Evolutionary conservation across 2,888 invertebrate genomes (phyloP).

Genomic region (Torymus texanus): DNA sequence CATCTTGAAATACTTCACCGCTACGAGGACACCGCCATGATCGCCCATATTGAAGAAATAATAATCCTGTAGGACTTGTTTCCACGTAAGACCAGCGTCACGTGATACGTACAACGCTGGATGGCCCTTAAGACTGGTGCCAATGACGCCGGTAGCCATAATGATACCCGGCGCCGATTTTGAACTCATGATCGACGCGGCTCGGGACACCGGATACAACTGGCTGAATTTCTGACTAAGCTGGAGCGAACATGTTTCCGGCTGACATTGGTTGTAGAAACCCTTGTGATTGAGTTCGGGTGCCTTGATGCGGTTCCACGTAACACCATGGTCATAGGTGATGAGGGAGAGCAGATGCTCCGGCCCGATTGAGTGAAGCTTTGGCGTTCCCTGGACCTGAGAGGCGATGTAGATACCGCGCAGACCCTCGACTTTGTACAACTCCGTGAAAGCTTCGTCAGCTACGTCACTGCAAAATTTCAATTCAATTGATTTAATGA

Average conservation of each 20-base stretch:
- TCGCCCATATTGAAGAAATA: slow-evolving; percentile 93
- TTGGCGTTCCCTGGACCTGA: slow-evolving; percentile 79
- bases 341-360: slow-evolving; percentile 88
- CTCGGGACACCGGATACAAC: slow-evolving; percentile 86
- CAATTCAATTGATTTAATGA: too few relatives aligned
- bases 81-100: slow-evolving; percentile 90
- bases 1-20: slow-evolving; percentile 87
- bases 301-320: slow-evolving; percentile 86
- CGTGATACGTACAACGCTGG: slow-evolving; percentile 87
- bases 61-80: slow-evolving; percentile 85
- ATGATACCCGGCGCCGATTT: slow-evolving; percentile 92
- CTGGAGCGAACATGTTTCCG: slow-evolving; percentile 87
- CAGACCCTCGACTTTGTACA: slow-evolving; percentile 91
- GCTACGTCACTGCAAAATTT: slow-evolving; percentile 80
- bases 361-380: slow-evolving; percentile 78
- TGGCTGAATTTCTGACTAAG: slow-evolving; percentile 91
- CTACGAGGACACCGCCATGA: slow-evolving; percentile 91
- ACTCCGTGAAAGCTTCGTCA: slow-evolving; percentile 89
- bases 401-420: slow-evolving; percentile 94
- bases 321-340: slow-evolving; percentile 90
- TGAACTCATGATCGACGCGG: slow-evolving; percentile 89
- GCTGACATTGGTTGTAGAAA: slow-evolving; percentile 81
- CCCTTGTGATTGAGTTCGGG: slow-evolving; percentile 84
- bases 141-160: slow-evolving; percentile 89
- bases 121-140: slow-evolving; percentile 86